Conservation (phyloP, 2,113 vertebrate species). For the Xiphorhynchus elegans region DNA sequence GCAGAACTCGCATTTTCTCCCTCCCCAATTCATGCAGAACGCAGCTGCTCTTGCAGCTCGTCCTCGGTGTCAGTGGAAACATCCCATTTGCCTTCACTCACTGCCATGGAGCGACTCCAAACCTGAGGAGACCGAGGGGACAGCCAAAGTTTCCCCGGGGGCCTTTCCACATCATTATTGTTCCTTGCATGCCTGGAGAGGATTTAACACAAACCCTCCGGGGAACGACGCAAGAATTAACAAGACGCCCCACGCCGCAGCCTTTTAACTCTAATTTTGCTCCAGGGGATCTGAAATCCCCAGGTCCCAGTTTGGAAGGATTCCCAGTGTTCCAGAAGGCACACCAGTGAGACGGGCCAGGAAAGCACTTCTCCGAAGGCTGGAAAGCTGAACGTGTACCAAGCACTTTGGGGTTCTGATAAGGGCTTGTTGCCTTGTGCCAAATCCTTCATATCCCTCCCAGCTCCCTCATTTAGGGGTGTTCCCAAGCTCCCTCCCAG, state of each 20-base stretch:
- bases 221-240: neutral
- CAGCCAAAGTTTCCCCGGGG: neutral
- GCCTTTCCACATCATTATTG: neutral
- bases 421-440: neutral
- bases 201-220: neutral
- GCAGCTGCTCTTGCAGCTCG: neutral
- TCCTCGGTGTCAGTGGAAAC: neutral
- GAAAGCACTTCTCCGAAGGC: neutral
- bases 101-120: neutral
- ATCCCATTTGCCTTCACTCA: rapidly evolving
- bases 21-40: no score
- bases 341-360: neutral
- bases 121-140: neutral
- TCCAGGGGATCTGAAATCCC: neutral
- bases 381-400: neutral
- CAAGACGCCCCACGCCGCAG: neutral
- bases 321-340: neutral
- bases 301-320: neutral
- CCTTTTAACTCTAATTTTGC: neutral
- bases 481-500: neutral
- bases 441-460: neutral
- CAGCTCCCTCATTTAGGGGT: rapidly evolving
- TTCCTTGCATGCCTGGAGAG: neutral
- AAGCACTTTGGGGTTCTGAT: neutral
- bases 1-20: neutral